A percentile compares a stretch with the other conserved stretches of the same genome.
These are phyloP conservation scores for Myocastor coypus DNA, from an alignment of 2,113 vertebrate species.

Conservation along the genomic window DNA sequence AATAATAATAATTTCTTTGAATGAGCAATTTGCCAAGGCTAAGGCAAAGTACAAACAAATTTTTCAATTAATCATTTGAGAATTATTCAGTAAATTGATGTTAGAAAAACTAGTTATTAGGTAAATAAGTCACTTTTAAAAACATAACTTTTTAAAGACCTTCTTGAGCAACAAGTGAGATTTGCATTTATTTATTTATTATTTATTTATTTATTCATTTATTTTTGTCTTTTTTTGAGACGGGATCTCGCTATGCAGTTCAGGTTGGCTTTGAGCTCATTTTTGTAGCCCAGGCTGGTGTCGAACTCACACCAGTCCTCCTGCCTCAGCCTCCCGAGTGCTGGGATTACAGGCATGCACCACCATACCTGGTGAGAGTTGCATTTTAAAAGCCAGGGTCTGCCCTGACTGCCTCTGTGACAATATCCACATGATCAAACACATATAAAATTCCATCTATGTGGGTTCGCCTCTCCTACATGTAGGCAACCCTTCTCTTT, in stretches of 20 bases:
- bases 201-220: too few relatives aligned
- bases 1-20: slow-evolving; percentile 26
- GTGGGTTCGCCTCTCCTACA: not conserved
- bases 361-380: not conserved
- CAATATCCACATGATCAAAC: not conserved
- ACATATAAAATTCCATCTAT: not conserved
- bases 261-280: too few relatives aligned
- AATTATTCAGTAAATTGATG: slow-evolving; percentile 25
- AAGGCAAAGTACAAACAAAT: slow-evolving; percentile 37
- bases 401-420: not conserved
- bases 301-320: too few relatives aligned
- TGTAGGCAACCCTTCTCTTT: not conserved
- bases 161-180: not conserved
- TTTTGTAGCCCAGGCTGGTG: too few relatives aligned
- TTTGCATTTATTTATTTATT: slow-evolving; percentile 32
- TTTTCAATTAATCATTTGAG: not conserved
- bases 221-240: too few relatives aligned
- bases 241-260: too few relatives aligned
- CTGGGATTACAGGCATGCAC: too few relatives aligned
- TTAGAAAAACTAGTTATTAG: slow-evolving; percentile 14
- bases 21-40: not conserved
- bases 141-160: slow-evolving; percentile 53
- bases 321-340: too few relatives aligned
- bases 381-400: not conserved
- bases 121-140: slow-evolving; percentile 34